These are phyloP conservation scores for Alviniconcha strummeri DNA, from an alignment of 2,888 invertebrate genomes.

Conservation along the genomic window DNA sequence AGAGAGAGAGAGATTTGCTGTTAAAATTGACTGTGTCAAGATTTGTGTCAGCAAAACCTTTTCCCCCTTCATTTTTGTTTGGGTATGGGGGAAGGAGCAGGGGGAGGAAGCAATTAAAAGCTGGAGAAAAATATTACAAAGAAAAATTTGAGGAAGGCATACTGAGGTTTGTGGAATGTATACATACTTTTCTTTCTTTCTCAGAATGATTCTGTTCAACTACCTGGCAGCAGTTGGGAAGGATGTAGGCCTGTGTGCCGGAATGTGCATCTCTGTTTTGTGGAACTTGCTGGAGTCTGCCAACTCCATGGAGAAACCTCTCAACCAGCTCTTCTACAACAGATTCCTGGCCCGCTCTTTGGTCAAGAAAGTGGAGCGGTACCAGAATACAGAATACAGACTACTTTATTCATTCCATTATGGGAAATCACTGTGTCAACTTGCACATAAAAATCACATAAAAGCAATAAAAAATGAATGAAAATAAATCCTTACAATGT, in stretches of 20 bases:
- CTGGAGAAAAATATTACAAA: no score
- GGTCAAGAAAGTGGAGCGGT: conserved; percentile 67
- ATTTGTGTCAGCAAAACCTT: no score
- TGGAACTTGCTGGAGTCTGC: conserved; percentile 81
- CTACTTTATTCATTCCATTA: no score
- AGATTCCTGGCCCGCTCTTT: conserved; percentile 80
- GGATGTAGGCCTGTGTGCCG: conserved; percentile 78
- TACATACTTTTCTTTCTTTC: neutral
- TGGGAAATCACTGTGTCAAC: no score
- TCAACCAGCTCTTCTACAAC: conserved; percentile 84
- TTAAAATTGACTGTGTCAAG: no score
- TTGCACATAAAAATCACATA: neutral
- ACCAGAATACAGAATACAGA: conserved; percentile 37
- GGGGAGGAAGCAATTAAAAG: no score
- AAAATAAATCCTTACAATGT: no score
- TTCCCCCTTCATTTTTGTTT: no score
- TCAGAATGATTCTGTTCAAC: conserved; percentile 73
- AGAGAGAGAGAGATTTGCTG: no score
- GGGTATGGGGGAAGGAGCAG: no score
- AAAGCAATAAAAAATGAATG: neutral
- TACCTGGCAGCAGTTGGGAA: conserved; percentile 82
- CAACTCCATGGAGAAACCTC: conserved; percentile 80
- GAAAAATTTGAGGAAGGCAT: no score
- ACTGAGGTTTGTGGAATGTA: no score
- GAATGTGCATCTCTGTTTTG: conserved; percentile 86